Conservation (phyloP, 2,888 invertebrate genomes). For the Neoitamus cyanurus region DNA sequence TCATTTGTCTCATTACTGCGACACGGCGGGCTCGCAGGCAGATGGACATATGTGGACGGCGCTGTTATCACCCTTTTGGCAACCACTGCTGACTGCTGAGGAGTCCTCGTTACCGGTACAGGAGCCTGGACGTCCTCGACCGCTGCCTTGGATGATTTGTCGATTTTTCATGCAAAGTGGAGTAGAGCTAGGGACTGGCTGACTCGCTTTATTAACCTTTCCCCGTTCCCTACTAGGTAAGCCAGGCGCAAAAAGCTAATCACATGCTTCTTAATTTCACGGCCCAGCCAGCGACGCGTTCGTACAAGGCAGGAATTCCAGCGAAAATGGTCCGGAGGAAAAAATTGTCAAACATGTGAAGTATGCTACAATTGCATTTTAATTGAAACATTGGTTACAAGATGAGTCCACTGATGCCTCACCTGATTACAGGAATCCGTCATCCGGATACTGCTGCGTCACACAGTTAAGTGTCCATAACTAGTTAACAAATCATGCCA, state of each 20-base stretch:
- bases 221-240: not conserved
- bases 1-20: conserved; percentile 32
- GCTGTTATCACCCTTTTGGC: not conserved
- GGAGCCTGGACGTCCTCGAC: not conserved
- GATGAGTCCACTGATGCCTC: conserved; percentile 54
- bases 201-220: not conserved
- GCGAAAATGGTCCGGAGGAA: conserved; percentile 14
- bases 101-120: not conserved
- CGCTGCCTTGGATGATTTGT: not conserved
- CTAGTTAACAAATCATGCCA: conserved; percentile 46
- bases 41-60: not conserved
- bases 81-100: not conserved
- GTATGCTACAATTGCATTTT: conserved; percentile 55
- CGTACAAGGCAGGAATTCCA: conserved; percentile 18
- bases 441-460: conserved; percentile 15
- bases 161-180: not conserved
- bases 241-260: conserved; percentile 3
- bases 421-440: conserved; percentile 37
- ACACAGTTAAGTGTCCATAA: conserved; percentile 36
- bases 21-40: not conserved
- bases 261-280: conserved; percentile 36
- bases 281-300: not conserved
- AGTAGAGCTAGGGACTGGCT: not conserved
- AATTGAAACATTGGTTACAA: conserved; percentile 55
- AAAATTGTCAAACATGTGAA: conserved; percentile 52